phyloP scores from a whole-genome alignment of 2,113 vertebrate genomes.

The Ramphastos sulfuratus region DNA sequence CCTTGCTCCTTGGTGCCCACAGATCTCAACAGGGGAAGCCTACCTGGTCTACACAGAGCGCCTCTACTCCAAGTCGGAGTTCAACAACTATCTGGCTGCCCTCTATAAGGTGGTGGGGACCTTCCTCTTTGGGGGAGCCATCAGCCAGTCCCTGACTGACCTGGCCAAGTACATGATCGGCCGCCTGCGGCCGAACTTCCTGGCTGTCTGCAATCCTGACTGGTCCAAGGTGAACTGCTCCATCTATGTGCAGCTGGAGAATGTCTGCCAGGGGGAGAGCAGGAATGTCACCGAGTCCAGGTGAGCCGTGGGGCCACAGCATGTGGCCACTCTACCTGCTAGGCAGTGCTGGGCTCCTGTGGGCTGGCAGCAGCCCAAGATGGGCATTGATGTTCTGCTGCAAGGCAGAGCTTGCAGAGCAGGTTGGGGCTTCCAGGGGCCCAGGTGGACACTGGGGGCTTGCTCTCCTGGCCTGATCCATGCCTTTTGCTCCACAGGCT shows the following conservation, averaged over 20 bases:
- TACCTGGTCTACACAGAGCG: constrained; percentile 88
- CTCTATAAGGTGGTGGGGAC: constrained; percentile 87
- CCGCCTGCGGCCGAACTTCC: constrained; percentile 91
- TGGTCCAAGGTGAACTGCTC: constrained; percentile 82
- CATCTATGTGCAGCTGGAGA: constrained; percentile 77
- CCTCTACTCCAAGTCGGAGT: constrained; percentile 88
- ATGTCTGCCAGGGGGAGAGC: constrained; percentile 83
- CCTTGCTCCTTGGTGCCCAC: background rate
- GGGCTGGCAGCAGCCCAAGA: background rate
- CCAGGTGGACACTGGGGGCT: background rate
- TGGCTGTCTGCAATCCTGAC: constrained; percentile 86
- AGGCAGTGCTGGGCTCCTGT: fast-evolving
- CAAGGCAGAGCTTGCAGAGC: background rate
- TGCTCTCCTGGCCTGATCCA: fast-evolving
- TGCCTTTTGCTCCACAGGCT: constrained; percentile 72
- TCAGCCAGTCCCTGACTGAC: constrained; percentile 88
- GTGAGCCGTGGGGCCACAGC: constrained; percentile 42
- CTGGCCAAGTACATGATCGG: constrained; percentile 94
- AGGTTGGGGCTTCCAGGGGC: background rate
- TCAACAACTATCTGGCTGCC: constrained; percentile 90
- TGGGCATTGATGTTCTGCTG: fast-evolving
- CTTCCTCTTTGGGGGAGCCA: constrained; percentile 81
- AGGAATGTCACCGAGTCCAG: constrained; percentile 87
- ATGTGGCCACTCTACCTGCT: fast-evolving
- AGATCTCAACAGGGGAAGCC: constrained; percentile 89